These are phyloP conservation scores for Sminthopsis crassicaudata DNA, from an alignment of 2,113 vertebrate genomes.

Conservation along the genomic window DNA sequence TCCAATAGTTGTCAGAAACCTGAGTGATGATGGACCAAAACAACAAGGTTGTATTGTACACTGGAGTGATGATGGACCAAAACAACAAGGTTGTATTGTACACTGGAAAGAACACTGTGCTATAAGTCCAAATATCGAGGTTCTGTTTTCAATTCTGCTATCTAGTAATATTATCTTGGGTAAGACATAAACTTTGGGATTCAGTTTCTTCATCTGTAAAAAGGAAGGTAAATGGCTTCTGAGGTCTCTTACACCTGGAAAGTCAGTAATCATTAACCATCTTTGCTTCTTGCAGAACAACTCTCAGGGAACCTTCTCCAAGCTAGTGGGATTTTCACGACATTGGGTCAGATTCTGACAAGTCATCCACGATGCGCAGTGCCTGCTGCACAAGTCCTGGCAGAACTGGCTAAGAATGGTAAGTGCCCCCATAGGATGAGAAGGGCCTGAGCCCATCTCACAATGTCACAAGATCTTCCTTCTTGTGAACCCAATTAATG, in stretches of 20 bases:
- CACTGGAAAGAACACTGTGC: neutral
- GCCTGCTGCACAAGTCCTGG: constrained; percentile 88
- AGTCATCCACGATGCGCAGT: constrained; percentile 81
- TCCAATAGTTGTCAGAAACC: neutral
- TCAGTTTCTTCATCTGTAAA: neutral
- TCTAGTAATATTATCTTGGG: neutral
- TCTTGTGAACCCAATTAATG: neutral
- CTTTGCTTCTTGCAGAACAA: constrained; percentile 83
- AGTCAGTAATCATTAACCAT: neutral
- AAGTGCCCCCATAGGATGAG: neutral
- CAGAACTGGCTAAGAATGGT: constrained; percentile 91
- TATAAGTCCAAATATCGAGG: neutral
- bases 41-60: neutral
- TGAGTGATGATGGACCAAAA: neutral
- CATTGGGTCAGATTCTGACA: constrained; percentile 83
- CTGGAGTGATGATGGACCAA: too few relatives aligned
- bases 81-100: neutral
- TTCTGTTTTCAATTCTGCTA: neutral
- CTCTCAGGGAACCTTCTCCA: constrained; percentile 82
- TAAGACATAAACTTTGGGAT: neutral
- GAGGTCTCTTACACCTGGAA: neutral
- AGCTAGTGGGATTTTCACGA: constrained; percentile 85
- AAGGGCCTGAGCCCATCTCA: neutral
- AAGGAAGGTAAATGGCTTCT: neutral
- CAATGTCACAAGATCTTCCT: neutral